These are phyloP conservation scores for Pollicipes pollicipes DNA, from an alignment of 1,140 invertebrate genomes.

Conservation along the genomic window DNA sequence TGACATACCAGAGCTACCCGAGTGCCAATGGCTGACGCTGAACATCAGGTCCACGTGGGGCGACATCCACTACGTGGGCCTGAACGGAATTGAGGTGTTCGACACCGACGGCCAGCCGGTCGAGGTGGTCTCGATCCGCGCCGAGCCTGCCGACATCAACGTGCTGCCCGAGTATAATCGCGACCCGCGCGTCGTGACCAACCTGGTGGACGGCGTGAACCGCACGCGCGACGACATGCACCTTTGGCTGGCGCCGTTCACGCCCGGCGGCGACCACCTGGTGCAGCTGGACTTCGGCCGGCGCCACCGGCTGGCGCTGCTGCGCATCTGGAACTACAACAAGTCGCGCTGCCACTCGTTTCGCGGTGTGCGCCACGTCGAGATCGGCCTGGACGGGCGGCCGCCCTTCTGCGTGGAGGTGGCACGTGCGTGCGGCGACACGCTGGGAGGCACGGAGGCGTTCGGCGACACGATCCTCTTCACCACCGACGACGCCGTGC, in stretches of 20 bases:
- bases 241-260: slow-evolving; percentile 50
- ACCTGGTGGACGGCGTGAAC: slow-evolving; percentile 50
- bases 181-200: slow-evolving; percentile 39
- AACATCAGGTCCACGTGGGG: slow-evolving; percentile 47
- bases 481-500: slow-evolving; percentile 50
- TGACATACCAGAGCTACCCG: slow-evolving; percentile 46
- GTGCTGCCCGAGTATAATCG: slow-evolving; percentile 37
- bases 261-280: slow-evolving; percentile 34
- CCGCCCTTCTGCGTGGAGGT: slow-evolving; percentile 63
- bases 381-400: slow-evolving; percentile 46
- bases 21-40: slow-evolving; percentile 55
- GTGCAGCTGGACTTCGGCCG: slow-evolving; percentile 22
- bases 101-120: slow-evolving; percentile 39
- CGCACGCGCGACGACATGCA: slow-evolving; percentile 54
- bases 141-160: slow-evolving; percentile 39
- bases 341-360: slow-evolving; percentile 65
- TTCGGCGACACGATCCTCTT: slow-evolving; percentile 70
- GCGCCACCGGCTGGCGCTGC: not conserved
- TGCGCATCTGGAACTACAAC: slow-evolving; percentile 47
- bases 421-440: slow-evolving; percentile 48
- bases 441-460: slow-evolving; percentile 43
- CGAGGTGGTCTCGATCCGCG: slow-evolving; percentile 35
- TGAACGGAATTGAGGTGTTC: slow-evolving; percentile 64
- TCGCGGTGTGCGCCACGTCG: slow-evolving; percentile 47
- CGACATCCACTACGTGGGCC: slow-evolving; percentile 57